Evolutionary conservation across 2,888 invertebrate species (phyloP).

Genomic region (Coremacera marginata): DNA sequence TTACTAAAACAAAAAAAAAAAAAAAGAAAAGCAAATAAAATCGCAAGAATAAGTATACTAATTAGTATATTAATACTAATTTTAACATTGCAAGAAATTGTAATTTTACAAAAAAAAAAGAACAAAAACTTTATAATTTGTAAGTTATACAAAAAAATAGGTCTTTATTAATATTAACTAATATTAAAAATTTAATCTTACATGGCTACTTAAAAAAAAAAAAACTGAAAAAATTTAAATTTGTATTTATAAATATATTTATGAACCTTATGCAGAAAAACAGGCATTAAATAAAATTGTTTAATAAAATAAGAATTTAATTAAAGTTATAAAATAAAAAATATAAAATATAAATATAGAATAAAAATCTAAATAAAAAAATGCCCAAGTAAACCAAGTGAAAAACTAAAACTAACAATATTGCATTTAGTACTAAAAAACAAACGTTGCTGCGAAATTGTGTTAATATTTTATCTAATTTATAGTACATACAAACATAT

Average conservation of each 20-base stretch:
- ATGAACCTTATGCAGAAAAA: neutral
- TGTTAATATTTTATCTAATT: conserved; percentile 19
- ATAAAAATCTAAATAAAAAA: conserved; percentile 45
- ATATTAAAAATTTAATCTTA: neutral
- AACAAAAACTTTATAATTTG: neutral
- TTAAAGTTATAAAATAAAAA: conserved; percentile 37
- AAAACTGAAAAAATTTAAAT: neutral
- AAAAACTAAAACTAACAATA: conserved; percentile 33
- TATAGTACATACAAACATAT: neutral
- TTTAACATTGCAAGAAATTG: neutral
- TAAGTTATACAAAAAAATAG: neutral
- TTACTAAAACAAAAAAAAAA: no score
- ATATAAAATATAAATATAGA: conserved; percentile 36
- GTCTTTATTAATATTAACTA: neutral
- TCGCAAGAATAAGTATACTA: no score
- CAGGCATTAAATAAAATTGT: conserved; percentile 4
- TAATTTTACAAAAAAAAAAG: neutral
- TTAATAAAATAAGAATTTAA: conserved; percentile 11
- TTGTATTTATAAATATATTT: neutral
- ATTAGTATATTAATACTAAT: no score
- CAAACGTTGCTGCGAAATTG: conserved; percentile 27
- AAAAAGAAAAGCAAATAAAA: no score
- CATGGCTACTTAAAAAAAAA: neutral
- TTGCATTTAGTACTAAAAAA: conserved; percentile 28
- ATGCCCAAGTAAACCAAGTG: conserved; percentile 33